Evolutionary conservation across 2,888 invertebrate genomes (phyloP).

Genomic region (Meteorus cinctellus): DNA sequence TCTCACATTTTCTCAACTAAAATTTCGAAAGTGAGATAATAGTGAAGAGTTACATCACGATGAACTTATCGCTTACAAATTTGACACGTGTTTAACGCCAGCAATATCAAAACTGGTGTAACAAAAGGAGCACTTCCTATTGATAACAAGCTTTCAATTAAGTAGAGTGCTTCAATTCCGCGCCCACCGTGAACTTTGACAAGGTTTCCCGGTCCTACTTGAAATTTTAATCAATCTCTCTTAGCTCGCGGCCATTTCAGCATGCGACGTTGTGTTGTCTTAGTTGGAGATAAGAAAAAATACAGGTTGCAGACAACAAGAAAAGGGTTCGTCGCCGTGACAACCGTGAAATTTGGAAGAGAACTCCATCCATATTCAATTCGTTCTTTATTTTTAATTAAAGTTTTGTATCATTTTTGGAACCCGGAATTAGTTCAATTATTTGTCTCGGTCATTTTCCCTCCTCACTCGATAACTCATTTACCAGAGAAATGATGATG

Average conservation of each 20-base stretch:
- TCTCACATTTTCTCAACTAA: not conserved
- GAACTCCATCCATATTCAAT: not conserved
- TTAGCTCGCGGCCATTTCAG: slow-evolving; percentile 45
- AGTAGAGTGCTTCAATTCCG: slow-evolving; percentile 54
- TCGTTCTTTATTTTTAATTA: not conserved
- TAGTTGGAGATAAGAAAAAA: slow-evolving; percentile 31
- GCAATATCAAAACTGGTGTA: slow-evolving; percentile 29
- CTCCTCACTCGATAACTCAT: slow-evolving; percentile 5
- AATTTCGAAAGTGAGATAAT: not conserved
- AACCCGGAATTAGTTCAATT: not conserved
- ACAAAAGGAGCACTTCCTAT: slow-evolving; percentile 40
- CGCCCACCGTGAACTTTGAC: slow-evolving; percentile 46
- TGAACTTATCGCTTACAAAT: not conserved
- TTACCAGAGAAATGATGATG: slow-evolving; percentile 19
- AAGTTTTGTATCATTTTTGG: not conserved
- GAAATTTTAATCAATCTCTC: slow-evolving; percentile 53
- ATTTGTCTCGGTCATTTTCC: not conserved
- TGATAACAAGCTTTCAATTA: slow-evolving; percentile 59
- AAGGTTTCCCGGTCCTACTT: slow-evolving; percentile 48
- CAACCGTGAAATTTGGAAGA: slow-evolving; percentile 15
- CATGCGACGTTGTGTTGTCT: slow-evolving; percentile 1
- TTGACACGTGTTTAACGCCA: not conserved
- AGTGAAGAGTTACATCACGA: not conserved
- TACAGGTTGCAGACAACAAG: slow-evolving; percentile 42
- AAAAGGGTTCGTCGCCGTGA: slow-evolving; percentile 40